A percentile compares a stretch with the other conserved stretches of the same genome.
Evolutionary conservation across 2,113 vertebrate genomes (phyloP).

Genomic region (Falcunculus frontatus): DNA sequence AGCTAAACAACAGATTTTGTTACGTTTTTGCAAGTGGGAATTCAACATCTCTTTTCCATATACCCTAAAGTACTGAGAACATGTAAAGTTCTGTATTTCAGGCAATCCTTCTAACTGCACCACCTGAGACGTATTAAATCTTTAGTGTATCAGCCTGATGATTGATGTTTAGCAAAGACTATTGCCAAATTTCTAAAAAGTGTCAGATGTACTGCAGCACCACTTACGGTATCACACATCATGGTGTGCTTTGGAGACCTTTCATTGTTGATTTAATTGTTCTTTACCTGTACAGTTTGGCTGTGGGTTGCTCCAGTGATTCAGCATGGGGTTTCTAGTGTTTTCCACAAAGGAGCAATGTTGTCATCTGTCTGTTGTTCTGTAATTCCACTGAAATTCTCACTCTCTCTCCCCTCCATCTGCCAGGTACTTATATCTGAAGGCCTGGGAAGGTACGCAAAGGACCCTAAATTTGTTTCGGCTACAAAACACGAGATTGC

Average conservation of each 20-base stretch:
- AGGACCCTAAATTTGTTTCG: conserved; percentile 96
- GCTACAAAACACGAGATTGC: conserved; percentile 97
- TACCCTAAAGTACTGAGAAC: neutral
- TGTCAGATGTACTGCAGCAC: neutral
- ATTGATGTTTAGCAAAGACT: neutral
- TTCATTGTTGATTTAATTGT: neutral
- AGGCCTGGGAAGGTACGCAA: conserved; percentile 92
- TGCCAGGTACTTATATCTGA: conserved; percentile 95
- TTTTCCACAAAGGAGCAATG: neutral
- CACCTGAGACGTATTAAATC: neutral
- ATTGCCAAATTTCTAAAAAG: neutral
- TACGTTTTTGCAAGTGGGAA: neutral
- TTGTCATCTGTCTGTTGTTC: neutral
- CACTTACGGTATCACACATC: neutral
- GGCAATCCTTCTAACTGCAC: neutral
- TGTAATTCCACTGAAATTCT: neutral
- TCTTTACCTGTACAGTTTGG: neutral
- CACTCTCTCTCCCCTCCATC: neutral
- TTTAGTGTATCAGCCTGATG: neutral
- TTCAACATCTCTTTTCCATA: neutral
- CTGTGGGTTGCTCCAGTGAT: neutral
- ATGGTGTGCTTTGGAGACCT: neutral
- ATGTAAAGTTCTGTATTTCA: neutral
- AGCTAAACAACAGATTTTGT: neutral
- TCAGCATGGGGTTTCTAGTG: neutral